Base-by-base conservation (phyloP, 2,888 invertebrate species). In the Sarcophaga variegata region DNA sequence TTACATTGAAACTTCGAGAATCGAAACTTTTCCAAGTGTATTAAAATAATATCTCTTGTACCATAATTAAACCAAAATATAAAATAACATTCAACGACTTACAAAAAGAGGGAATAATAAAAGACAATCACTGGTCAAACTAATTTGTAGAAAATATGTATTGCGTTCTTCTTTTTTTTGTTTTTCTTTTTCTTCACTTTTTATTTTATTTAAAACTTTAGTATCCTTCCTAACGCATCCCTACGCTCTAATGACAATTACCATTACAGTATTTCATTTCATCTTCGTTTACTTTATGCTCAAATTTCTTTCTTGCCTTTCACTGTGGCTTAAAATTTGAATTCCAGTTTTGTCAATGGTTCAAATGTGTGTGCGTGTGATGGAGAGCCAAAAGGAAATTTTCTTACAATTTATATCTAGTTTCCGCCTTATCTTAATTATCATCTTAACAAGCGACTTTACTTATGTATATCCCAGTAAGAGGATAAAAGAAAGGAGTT, bases 61-160 rank as follows among this genome's bases (percentile, higher is more conserved):
- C 78, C 20, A 76, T 64, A 87, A 88, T 81, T 88, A 88, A 84
- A 75, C 72, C 49, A 54, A 75, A 79, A 81, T 69, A 62, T 75
- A 69, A 75, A 79, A 77, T 60, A 70, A 78, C 64, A 81, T 70
- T 70, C 37, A 60, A 80, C 59, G 25, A 67, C 71, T 70, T 54
- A 54, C 75, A 82, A 78, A 85, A 80, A 72, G 59, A 82, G 37
- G 72, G 67, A 75, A 84, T 69, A 76, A 84, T 81, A 84, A 82
- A 81, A 62, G 83, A 81, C 80, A 83, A 87, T 85, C 80, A 79
- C 83, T 88, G 88, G 86, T 88, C 85, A 88, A 88, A 87, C 88
- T 83, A 88, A 87, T 88, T 88, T 88, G 80, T 83, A 66, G 59
- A 76, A 81, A 79, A 81, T 78, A 81, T 78, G 54, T 75, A 81